Percentiles rank a stretch among this genome's conserved stretches.
phyloP scores from a whole-genome alignment of 2,113 vertebrate genomes.

The Pristiophorus japonicus region DNA sequence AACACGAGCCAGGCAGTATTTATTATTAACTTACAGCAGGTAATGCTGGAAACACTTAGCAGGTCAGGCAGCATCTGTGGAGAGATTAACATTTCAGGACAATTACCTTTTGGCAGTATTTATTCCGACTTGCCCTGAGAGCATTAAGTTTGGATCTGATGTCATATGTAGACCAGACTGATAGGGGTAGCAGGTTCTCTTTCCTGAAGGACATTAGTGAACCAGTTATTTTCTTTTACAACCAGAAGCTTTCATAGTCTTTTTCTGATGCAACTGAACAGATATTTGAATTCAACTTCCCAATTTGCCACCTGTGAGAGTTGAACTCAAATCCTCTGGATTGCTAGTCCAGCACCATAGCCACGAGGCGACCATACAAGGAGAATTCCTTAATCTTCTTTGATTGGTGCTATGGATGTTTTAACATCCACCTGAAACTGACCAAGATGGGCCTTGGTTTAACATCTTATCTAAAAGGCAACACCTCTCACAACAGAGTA shows the following conservation, averaged over 20 bases:
- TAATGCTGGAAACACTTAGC: neutral
- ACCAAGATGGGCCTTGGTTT: too few relatives aligned
- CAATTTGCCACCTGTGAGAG: neutral
- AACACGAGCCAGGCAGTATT: constrained; percentile 9
- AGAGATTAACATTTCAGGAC: neutral
- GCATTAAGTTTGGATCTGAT: neutral
- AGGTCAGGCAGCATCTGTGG: neutral
- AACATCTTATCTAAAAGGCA: neutral
- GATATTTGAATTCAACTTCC: neutral
- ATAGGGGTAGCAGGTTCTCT: neutral
- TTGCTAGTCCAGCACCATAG: neutral
- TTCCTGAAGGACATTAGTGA: neutral
- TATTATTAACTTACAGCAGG: neutral
- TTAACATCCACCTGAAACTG: neutral
- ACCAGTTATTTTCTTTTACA: neutral
- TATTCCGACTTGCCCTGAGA: neutral
- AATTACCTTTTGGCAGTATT: neutral
- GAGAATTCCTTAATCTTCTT: neutral
- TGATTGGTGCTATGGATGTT: neutral
- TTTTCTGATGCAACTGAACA: neutral
- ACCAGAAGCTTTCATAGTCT: neutral
- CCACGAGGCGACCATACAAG: neutral
- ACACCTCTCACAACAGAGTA: neutral
- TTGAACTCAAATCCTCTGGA: neutral
- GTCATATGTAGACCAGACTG: neutral